Conservation (phyloP, 2,888 invertebrate genomes). For the Rhogogaster chlorosoma region DNA sequence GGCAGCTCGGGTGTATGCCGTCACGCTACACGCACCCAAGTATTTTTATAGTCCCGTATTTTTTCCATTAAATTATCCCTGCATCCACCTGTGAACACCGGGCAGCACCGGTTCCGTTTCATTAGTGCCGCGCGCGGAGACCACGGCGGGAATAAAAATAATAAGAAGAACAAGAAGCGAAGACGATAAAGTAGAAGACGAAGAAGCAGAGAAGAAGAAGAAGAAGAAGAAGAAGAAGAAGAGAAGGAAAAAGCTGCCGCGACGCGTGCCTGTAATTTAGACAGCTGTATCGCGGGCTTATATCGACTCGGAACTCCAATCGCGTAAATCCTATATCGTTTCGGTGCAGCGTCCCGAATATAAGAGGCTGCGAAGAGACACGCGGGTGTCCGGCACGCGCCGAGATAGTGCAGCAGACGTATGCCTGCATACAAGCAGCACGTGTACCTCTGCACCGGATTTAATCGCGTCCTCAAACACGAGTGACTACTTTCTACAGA, state of each 20-base stretch:
- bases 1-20: slow-evolving; percentile 5
- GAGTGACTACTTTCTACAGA: slow-evolving; percentile 40
- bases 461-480: slow-evolving; percentile 45
- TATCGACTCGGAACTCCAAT: slow-evolving; percentile 3
- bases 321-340: slow-evolving; percentile 14
- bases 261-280: slow-evolving; percentile 45
- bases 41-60: slow-evolving; percentile 48
- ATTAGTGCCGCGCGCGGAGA: slow-evolving; percentile 40
- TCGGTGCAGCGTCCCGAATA: not conserved
- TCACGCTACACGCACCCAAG: slow-evolving; percentile 36
- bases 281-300: not conserved
- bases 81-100: slow-evolving; percentile 46
- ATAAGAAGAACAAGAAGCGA: slow-evolving; percentile 2
- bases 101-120: slow-evolving; percentile 48
- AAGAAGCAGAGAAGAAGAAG: not conserved
- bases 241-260: not conserved
- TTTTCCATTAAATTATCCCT: slow-evolving; percentile 46
- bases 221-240: not conserved
- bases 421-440: not conserved
- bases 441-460: slow-evolving; percentile 18
- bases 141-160: not conserved
- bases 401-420: not conserved
- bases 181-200: slow-evolving; percentile 1
- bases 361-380: not conserved
- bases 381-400: slow-evolving; percentile 4